These are phyloP conservation scores for Cebidichthys violaceus DNA, from an alignment of 2,113 vertebrate species.

Conservation along the genomic window DNA sequence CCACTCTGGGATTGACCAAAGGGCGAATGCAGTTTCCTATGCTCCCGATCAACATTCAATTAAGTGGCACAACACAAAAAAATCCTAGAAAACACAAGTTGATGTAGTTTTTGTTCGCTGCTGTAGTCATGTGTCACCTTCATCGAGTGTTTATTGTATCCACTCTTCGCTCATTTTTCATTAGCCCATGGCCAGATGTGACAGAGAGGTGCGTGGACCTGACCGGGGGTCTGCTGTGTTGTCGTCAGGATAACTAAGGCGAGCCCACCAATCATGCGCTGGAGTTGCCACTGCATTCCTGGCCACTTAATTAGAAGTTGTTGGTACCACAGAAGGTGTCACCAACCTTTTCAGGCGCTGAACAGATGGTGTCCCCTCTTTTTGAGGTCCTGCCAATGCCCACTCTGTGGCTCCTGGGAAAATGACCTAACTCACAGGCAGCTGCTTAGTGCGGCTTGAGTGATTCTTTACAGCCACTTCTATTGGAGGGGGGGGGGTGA, in stretches of 20 bases:
- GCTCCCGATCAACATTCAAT: constrained; percentile 74
- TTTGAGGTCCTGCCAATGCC: constrained; percentile 99
- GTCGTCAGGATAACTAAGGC: constrained; percentile 86
- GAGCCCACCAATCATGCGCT: constrained; percentile 88
- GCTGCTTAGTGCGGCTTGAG: constrained; percentile 99
- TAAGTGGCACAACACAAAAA: constrained; percentile 51
- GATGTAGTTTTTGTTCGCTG: constrained; percentile 17
- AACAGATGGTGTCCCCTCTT: constrained; percentile 98
- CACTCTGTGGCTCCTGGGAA: constrained; percentile 99
- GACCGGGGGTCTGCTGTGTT: constrained; percentile 82
- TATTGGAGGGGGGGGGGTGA: constrained; percentile 64
- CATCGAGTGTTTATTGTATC: constrained; percentile 32
- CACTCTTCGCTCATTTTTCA: constrained; percentile 42
- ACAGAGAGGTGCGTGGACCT: constrained; percentile 61
- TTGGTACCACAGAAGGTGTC: constrained; percentile 99
- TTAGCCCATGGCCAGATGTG: constrained; percentile 72
- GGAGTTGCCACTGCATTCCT: constrained; percentile 90
- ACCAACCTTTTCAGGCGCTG: constrained; percentile 94
- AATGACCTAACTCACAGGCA: constrained; percentile 98
- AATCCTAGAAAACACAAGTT: constrained; percentile 35
- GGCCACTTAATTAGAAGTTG: constrained; percentile 98
- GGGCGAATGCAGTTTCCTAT: constrained; percentile 64
- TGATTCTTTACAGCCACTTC: constrained; percentile 96
- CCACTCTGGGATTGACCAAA: constrained; percentile 72
- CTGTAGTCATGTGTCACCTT: constrained; percentile 18